Evolutionary conservation across 2,113 vertebrate genomes (phyloP).

Genomic region (Pelecanus crispus): DNA sequence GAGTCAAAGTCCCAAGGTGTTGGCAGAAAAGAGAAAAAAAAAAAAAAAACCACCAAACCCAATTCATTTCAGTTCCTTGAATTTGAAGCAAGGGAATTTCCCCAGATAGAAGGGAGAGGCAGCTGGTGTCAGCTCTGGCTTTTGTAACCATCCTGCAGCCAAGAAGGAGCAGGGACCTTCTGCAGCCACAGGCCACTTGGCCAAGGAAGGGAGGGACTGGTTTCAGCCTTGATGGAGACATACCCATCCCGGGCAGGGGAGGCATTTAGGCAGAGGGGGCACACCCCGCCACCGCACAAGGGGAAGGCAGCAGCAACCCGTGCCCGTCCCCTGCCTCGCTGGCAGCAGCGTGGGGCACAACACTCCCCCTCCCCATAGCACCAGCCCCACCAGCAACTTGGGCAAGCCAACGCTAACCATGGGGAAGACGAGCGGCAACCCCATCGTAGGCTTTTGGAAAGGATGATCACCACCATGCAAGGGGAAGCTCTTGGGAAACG

Average conservation of each 20-base stretch:
- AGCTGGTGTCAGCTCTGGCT: neutral
- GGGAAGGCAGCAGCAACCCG: neutral
- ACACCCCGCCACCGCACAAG: neutral
- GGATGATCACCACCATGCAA: neutral
- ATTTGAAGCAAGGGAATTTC: neutral
- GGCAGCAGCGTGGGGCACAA: neutral
- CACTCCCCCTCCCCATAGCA: neutral
- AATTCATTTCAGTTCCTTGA: neutral
- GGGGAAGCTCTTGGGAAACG: neutral
- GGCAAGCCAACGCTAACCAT: accelerated
- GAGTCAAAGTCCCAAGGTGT: neutral
- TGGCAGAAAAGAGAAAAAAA: neutral
- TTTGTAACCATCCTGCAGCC: neutral
- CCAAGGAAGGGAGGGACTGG: neutral
- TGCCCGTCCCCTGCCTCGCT: neutral
- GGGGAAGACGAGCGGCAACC: accelerated
- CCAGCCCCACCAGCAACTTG: neutral
- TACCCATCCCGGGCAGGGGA: neutral
- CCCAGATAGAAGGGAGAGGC: neutral
- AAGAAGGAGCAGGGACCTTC: neutral
- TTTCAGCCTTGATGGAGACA: neutral
- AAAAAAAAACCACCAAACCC: neutral
- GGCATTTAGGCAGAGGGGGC: neutral
- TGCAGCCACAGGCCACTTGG: no score
- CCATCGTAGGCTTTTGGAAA: neutral